phyloP scores from a whole-genome alignment of 2,888 invertebrate species.

The Sarcophaga carnaria region DNA sequence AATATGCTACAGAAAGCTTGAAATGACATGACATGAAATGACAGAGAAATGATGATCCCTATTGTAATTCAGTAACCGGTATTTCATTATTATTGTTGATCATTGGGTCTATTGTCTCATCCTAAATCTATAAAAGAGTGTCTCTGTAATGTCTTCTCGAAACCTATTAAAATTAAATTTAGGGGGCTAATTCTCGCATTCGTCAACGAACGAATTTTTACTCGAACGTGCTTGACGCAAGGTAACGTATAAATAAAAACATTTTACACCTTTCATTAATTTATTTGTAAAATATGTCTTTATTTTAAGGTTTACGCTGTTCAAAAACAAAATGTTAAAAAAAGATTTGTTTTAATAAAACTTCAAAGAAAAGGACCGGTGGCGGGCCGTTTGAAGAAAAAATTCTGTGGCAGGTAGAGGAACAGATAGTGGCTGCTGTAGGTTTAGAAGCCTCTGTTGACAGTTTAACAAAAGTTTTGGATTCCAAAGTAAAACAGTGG shows the following conservation, averaged over 20 bases:
- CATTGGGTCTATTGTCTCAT: too few relatives aligned
- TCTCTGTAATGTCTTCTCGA: too few relatives aligned
- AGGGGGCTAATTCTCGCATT: too few relatives aligned
- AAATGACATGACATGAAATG: too few relatives aligned
- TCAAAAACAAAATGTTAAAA: neutral
- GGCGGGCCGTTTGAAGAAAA: slow-evolving; percentile 2
- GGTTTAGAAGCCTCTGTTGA: neutral
- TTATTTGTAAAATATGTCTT: neutral
- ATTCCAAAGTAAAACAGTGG: neutral
- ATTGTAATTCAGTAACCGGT: too few relatives aligned
- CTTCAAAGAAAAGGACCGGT: neutral
- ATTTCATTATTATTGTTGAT: too few relatives aligned
- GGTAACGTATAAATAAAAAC: neutral
- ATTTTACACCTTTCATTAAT: too few relatives aligned
- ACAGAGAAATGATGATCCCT: too few relatives aligned
- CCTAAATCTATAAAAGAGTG: too few relatives aligned
- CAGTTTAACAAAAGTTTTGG: neutral
- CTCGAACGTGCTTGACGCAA: slow-evolving; percentile 16
- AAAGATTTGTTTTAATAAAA: neutral
- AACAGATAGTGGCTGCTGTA: neutral
- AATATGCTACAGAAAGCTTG: too few relatives aligned
- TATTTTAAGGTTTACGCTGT: neutral
- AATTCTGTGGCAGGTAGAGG: neutral
- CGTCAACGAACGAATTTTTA: too few relatives aligned
- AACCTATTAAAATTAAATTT: too few relatives aligned